These are phyloP conservation scores for Campylomormyrus tamandua DNA, from an alignment of 2,113 vertebrate genomes.

Conservation along the genomic window DNA sequence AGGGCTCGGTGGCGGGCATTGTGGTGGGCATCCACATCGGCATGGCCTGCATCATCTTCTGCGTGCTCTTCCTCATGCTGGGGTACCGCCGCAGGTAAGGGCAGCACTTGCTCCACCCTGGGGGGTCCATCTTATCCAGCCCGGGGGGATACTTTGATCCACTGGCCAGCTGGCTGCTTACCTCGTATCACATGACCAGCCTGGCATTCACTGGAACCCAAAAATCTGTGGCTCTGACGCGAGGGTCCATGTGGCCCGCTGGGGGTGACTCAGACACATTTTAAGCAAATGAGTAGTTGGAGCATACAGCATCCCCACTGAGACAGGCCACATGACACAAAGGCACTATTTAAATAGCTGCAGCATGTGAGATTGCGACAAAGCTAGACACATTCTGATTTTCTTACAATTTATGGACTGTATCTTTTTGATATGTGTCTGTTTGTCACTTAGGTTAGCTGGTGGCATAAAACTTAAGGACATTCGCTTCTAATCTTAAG, in stretches of 20 bases:
- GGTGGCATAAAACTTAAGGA: neutral
- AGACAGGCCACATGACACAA: neutral
- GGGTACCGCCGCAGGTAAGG: constrained; percentile 64
- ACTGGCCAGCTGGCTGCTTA: neutral
- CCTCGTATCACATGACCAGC: neutral
- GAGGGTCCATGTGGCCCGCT: neutral
- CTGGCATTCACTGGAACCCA: neutral
- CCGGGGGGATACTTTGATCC: neutral
- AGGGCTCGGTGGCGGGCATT: constrained; percentile 53
- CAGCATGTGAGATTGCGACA: neutral
- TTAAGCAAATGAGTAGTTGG: neutral
- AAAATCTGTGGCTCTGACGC: neutral
- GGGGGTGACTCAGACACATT: neutral
- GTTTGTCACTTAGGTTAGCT: neutral
- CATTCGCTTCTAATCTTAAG: neutral
- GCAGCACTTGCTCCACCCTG: neutral
- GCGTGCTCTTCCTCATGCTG: constrained; percentile 66
- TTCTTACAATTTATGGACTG: neutral
- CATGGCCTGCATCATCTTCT: constrained; percentile 67
- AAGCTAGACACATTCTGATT: neutral
- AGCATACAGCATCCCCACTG: neutral
- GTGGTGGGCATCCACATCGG: constrained; percentile 64
- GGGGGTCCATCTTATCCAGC: neutral
- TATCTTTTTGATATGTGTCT: neutral
- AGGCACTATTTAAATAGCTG: neutral